phyloP scores from a whole-genome alignment of 2,797 vertebrate species.

The Pangasius krempfi region DNA sequence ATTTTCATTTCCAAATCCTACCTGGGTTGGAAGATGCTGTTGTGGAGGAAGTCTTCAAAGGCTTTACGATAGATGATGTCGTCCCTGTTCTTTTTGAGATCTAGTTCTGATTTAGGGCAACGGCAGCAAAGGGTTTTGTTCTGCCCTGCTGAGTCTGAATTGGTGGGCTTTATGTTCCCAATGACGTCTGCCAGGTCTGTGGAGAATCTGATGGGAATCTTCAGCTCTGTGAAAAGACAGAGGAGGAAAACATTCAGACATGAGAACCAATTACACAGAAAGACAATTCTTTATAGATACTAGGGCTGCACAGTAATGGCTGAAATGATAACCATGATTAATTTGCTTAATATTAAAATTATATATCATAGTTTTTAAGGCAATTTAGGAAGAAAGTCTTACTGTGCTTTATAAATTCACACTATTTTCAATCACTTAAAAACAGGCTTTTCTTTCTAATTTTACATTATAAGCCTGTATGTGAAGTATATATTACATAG shows the following conservation, averaged over 20 bases:
- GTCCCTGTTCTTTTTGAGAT: constrained; percentile 88
- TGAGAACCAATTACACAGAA: neutral
- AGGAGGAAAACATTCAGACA: neutral
- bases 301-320: neutral
- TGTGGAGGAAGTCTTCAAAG: constrained; percentile 98
- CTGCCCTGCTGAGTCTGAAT: constrained; percentile 78
- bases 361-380: neutral
- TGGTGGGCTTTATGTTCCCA: constrained; percentile 86
- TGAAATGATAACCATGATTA: neutral
- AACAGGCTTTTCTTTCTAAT: neutral
- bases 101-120: constrained; percentile 90
- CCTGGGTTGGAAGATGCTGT: constrained; percentile 95
- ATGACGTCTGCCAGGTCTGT: constrained; percentile 85
- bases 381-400: neutral
- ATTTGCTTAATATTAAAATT: too few species aligned
- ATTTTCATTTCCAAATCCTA: constrained; percentile 57
- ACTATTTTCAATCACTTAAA: neutral
- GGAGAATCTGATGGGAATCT: constrained; percentile 89
- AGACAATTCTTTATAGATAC: neutral
- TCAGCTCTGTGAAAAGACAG: constrained; percentile 77
- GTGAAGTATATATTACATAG: neutral
- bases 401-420: neutral
- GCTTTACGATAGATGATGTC: constrained; percentile 92
- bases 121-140: constrained; percentile 89
- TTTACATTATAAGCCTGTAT: neutral